A percentile compares a stretch with the other conserved stretches of the same genome.
Evolutionary conservation across 2,113 vertebrate species (phyloP).

Genomic region (Malurus melanocephalus): DNA sequence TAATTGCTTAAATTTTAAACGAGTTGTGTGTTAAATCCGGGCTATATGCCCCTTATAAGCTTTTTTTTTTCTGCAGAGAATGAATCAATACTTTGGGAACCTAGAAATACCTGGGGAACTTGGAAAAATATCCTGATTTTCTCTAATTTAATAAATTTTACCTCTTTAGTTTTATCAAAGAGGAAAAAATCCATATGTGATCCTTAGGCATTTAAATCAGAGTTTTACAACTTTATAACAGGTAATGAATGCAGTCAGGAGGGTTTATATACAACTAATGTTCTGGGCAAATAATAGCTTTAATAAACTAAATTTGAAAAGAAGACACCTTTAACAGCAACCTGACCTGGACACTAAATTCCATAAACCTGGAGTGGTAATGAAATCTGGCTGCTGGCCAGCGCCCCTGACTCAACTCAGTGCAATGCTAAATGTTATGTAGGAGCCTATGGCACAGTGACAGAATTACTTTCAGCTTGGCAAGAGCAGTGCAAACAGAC

Average conservation of each 20-base stretch:
- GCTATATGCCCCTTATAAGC: neutral
- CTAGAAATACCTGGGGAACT: neutral
- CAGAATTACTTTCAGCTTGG: constrained; percentile 39
- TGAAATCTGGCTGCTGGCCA: constrained; percentile 12
- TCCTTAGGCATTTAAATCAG: neutral
- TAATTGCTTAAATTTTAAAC: neutral
- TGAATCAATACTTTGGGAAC: neutral
- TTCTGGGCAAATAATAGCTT: neutral
- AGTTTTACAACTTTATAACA: neutral
- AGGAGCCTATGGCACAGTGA: neutral
- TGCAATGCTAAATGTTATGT: neutral
- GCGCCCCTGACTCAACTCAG: neutral
- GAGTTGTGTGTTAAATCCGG: neutral
- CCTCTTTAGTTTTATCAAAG: neutral
- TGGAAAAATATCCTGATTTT: neutral
- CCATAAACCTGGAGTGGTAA: constrained; percentile 26
- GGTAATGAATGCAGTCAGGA: neutral
- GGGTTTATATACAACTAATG: neutral
- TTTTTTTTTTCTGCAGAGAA: neutral
- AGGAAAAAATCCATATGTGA: neutral
- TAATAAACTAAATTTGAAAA: neutral
- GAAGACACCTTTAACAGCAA: neutral
- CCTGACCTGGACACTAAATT: constrained; percentile 38
- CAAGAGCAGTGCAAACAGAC: constrained; percentile 30
- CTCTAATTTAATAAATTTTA: neutral